Percentiles rank a stretch among this genome's conserved stretches.
Evolutionary conservation across 2,888 invertebrate species (phyloP).

Genomic region (Eumerus sabulonum): DNA sequence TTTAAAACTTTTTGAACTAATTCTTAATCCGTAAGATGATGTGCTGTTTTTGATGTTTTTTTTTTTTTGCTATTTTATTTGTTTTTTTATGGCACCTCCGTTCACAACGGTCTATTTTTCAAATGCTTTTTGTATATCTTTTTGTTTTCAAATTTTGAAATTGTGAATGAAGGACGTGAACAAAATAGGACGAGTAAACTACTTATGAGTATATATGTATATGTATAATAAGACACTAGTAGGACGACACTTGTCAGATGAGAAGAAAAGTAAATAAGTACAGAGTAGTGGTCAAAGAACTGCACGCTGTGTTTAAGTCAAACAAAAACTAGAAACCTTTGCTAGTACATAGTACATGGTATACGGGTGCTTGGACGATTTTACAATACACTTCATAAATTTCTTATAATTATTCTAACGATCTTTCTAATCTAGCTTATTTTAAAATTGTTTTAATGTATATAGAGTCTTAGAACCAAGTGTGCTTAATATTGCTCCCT

Average conservation of each 20-base stretch:
- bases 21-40: conserved; percentile 10
- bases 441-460: no score
- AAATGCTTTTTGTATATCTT: conserved; percentile 14
- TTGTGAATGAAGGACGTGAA: conserved; percentile 42
- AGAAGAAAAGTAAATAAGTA: conserved; percentile 4
- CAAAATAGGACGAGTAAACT: not conserved
- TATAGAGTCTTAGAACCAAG: no score
- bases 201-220: no score
- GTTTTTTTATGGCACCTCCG: conserved; percentile 24
- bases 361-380: no score
- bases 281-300: conserved; percentile 14
- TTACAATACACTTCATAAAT: no score
- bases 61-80: conserved; percentile 25
- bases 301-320: conserved; percentile 3
- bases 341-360: no score
- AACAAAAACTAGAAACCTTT: no score
- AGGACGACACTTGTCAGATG: conserved; percentile 11
- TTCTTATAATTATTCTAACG: no score
- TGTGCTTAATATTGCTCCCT: no score
- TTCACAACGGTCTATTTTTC: conserved; percentile 34
- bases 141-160: not conserved
- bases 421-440: no score
- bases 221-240: not conserved
- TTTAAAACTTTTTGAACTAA: conserved; percentile 42
- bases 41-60: conserved; percentile 11